These are phyloP conservation scores for Seira ritae DNA, from an alignment of 2,888 invertebrate genomes.

Conservation along the genomic window DNA sequence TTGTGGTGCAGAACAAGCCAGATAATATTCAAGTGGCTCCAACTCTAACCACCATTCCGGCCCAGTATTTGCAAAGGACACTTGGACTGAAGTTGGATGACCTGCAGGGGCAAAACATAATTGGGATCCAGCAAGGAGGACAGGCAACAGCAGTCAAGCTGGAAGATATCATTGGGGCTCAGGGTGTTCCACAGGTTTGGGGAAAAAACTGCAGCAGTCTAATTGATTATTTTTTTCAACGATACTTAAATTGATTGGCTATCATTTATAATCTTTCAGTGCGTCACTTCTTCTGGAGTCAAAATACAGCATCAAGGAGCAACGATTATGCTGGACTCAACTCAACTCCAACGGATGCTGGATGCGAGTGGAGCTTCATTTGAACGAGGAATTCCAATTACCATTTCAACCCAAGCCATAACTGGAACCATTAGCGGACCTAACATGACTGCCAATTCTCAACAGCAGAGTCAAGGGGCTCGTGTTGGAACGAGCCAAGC, in stretches of 20 bases:
- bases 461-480: constrained; percentile 30
- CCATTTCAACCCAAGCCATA: constrained; percentile 57
- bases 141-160: constrained; percentile 69
- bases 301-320: constrained; percentile 60
- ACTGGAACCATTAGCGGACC: constrained; percentile 30
- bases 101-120: constrained; percentile 69
- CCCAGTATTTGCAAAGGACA: constrained; percentile 68
- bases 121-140: constrained; percentile 68
- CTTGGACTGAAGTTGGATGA: constrained; percentile 72
- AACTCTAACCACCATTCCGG: constrained; percentile 70
- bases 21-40: constrained; percentile 69
- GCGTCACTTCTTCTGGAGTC: constrained; percentile 52
- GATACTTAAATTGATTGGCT: background rate
- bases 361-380: constrained; percentile 49
- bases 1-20: constrained; percentile 67
- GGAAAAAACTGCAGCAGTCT: background rate
- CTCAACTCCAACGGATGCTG: constrained; percentile 69
- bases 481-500: constrained; percentile 10
- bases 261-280: constrained; percentile 44
- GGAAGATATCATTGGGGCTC: constrained; percentile 65
- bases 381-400: constrained; percentile 68
- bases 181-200: constrained; percentile 35
- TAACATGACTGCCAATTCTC: constrained; percentile 9
- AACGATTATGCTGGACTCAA: constrained; percentile 70
- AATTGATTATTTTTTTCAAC: background rate